Evolutionary conservation across 2,797 vertebrate genomes (phyloP).

Genomic region (Spinibarbus caldwelli): DNA sequence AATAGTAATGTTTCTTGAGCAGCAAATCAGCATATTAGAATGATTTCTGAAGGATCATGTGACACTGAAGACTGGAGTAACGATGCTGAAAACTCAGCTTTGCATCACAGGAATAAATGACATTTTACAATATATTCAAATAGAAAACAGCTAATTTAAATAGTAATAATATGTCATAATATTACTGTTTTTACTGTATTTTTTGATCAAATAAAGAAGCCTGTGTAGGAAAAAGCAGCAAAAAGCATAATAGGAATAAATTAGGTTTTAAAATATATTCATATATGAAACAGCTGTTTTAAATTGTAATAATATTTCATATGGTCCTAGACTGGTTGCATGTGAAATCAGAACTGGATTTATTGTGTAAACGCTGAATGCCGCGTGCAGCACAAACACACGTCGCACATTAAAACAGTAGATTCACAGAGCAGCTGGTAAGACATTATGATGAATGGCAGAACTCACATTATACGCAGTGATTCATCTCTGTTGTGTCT

Average conservation of each 20-base stretch:
- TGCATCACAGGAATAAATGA: neutral
- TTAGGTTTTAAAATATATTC: neutral
- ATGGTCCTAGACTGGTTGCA: neutral
- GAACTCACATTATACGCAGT: neutral
- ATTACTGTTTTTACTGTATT: too few species aligned
- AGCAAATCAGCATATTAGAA: neutral
- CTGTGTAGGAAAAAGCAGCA: neutral
- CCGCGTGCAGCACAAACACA: neutral
- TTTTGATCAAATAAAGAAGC: neutral
- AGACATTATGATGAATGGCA: constrained; percentile 22
- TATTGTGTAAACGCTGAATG: neutral
- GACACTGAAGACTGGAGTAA: neutral
- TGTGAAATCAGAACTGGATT: neutral
- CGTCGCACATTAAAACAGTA: neutral
- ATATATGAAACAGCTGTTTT: neutral
- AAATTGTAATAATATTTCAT: neutral
- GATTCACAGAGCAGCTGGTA: neutral
- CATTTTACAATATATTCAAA: too few species aligned
- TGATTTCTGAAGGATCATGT: constrained; percentile 8
- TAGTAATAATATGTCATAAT: too few species aligned
- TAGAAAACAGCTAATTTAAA: too few species aligned
- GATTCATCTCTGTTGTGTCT: constrained; percentile 29
- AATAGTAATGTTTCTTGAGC: neutral
- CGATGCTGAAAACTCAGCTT: neutral
- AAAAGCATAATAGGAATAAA: neutral